A percentile compares a stretch with the other conserved stretches of the same genome.
These are phyloP conservation scores for Indri indri DNA, from an alignment of 2,113 vertebrate genomes.

Conservation along the genomic window DNA sequence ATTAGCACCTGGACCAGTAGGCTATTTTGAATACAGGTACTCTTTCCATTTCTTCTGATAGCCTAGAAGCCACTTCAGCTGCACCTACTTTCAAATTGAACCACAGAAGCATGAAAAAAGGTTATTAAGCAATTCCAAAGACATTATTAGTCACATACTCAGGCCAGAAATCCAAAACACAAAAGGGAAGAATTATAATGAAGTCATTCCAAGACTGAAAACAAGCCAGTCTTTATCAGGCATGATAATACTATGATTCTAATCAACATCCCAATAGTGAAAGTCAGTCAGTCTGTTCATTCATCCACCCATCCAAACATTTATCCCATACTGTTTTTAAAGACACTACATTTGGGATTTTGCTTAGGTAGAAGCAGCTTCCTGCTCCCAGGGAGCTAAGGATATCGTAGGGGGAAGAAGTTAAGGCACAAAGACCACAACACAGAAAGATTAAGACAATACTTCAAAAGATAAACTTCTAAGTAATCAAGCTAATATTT, in stretches of 20 bases:
- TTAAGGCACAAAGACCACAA: not conserved
- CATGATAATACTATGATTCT: not conserved
- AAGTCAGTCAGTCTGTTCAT: not conserved
- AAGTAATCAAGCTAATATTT: not conserved
- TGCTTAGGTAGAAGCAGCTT: not conserved
- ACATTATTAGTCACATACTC: not conserved
- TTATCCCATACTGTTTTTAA: not conserved
- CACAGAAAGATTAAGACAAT: not conserved
- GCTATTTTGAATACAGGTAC: not conserved
- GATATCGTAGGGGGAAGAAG: not conserved
- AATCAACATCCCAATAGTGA: not conserved
- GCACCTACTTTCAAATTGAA: not conserved
- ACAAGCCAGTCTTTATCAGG: not conserved
- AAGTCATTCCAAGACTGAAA: not conserved
- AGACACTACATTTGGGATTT: not conserved
- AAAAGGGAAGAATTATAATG: not conserved
- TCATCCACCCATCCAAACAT: not conserved
- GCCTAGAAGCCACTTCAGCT: not conserved
- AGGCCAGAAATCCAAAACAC: conserved; percentile 25
- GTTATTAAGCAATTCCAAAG: not conserved
- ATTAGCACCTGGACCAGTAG: not conserved
- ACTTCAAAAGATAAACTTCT: not conserved
- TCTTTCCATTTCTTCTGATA: not conserved
- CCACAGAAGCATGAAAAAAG: not conserved
- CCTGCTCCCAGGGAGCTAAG: not conserved